These are phyloP conservation scores for Gopherus flavomarginatus DNA, from an alignment of 2,113 vertebrate species.

Conservation along the genomic window DNA sequence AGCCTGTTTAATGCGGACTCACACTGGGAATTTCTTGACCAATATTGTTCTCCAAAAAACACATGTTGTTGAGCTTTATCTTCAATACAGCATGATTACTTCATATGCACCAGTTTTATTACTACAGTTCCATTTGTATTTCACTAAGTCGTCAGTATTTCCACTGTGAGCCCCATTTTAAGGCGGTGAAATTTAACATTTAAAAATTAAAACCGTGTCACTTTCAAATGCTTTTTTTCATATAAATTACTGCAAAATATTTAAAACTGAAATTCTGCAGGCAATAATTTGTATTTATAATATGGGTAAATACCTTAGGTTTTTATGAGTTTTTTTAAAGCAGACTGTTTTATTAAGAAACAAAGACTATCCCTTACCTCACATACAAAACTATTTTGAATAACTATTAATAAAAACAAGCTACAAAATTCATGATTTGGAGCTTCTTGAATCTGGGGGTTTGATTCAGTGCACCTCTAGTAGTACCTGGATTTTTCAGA, in stretches of 20 bases:
- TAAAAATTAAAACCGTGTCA: background rate
- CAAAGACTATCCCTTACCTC: background rate
- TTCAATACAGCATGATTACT: background rate
- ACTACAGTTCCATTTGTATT: background rate
- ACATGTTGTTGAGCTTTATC: background rate
- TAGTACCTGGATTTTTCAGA: background rate
- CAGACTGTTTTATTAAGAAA: background rate
- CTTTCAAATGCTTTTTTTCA: background rate
- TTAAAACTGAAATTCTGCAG: background rate
- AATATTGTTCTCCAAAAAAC: background rate
- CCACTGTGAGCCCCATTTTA: rapidly evolving
- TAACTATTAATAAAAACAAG: background rate
- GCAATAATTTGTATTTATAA: background rate
- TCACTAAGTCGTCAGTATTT: background rate
- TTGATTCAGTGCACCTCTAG: background rate
- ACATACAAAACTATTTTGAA: background rate
- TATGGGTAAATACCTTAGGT: background rate
- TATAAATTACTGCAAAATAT: background rate
- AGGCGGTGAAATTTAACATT: background rate
- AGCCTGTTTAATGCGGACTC: background rate
- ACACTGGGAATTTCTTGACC: background rate
- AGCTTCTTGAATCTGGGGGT: rapidly evolving
- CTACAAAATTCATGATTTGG: background rate
- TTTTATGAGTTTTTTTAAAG: background rate
- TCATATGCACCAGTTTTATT: background rate